These are phyloP conservation scores for Perognathus longimembris DNA, from an alignment of 2,113 vertebrate species.

Conservation along the genomic window DNA sequence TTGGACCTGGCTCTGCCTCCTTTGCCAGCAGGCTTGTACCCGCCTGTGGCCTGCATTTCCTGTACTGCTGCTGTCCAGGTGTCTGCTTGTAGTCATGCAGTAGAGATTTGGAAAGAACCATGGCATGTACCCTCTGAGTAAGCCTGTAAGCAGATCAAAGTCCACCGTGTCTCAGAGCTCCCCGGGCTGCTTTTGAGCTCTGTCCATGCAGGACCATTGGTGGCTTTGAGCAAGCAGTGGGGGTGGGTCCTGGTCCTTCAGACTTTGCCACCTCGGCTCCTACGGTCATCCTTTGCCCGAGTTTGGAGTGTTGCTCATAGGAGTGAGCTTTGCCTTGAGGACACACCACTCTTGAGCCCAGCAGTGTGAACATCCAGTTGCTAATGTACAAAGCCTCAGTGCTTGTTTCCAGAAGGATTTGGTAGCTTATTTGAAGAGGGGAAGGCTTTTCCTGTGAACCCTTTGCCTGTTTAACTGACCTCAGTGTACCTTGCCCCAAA, in stretches of 20 bases:
- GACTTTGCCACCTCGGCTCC: neutral
- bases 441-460: neutral
- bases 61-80: neutral
- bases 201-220: neutral
- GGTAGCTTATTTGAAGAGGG: neutral
- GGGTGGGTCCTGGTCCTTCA: neutral
- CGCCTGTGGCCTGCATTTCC: accelerated
- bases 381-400: too few species aligned
- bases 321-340: neutral
- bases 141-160: neutral
- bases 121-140: accelerated
- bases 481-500: too few species aligned
- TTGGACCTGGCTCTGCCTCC: too few species aligned
- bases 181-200: neutral
- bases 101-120: neutral
- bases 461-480: neutral
- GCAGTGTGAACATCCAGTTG: accelerated
- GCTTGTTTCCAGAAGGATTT: accelerated
- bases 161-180: neutral
- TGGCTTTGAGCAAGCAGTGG: accelerated
- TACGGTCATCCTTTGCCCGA: neutral
- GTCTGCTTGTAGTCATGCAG: accelerated
- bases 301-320: neutral
- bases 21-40: accelerated
- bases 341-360: neutral